phyloP scores from a whole-genome alignment of 2,888 invertebrate genomes.

The Dermolepida albohirtum region DNA sequence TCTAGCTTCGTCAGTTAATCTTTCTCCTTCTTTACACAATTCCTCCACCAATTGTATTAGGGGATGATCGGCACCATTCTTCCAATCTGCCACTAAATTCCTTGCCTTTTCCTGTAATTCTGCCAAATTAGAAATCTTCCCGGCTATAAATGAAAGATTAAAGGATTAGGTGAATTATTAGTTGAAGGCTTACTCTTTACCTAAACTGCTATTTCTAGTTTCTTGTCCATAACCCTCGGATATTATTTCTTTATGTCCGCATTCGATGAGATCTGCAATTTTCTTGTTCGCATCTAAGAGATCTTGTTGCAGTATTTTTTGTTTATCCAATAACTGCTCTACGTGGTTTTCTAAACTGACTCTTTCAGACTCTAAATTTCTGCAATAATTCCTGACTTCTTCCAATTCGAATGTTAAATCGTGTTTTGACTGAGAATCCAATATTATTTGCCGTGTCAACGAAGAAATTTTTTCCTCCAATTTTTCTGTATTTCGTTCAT shows the following conservation, averaged over 20 bases:
- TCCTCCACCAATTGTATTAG: conserved; percentile 73
- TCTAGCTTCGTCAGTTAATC: conserved; percentile 73
- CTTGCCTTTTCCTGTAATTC: conserved; percentile 64
- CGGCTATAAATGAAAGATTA: conserved; percentile 49
- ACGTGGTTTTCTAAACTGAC: conserved; percentile 71
- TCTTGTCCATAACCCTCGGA: conserved; percentile 69
- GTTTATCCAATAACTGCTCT: conserved; percentile 70
- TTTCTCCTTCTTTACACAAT: conserved; percentile 70
- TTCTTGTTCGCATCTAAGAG: conserved; percentile 64
- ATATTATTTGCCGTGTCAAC: conserved; percentile 56
- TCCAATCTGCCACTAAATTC: conserved; percentile 63
- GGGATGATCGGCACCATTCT: conserved; percentile 61
- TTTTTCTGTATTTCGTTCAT: too few species aligned
- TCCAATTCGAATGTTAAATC: conserved; percentile 69
- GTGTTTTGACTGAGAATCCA: conserved; percentile 58
- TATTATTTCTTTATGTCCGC: conserved; percentile 67
- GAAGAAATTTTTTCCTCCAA: conserved; percentile 55
- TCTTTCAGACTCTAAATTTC: conserved; percentile 64
- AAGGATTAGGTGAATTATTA: not conserved
- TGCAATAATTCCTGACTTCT: conserved; percentile 68
- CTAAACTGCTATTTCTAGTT: conserved; percentile 43
- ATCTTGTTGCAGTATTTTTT: conserved; percentile 69
- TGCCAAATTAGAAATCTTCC: conserved; percentile 54
- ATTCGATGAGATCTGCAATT: conserved; percentile 64
- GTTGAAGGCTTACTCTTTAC: conserved; percentile 5